These are phyloP conservation scores for Zaprionus ornatus DNA, from an alignment of 1,140 invertebrate species.

Conservation along the genomic window DNA sequence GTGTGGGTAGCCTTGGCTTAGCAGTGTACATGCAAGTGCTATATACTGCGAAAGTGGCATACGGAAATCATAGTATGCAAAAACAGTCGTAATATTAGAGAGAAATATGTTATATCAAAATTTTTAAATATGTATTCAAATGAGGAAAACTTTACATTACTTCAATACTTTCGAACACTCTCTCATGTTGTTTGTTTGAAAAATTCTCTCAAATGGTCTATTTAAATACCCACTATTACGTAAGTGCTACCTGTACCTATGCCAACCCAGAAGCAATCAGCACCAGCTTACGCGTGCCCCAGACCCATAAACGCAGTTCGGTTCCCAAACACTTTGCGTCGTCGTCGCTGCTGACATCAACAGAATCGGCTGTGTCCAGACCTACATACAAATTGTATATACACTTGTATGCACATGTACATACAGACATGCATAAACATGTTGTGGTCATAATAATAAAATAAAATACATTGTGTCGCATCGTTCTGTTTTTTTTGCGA, in stretches of 20 bases:
- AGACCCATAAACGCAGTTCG: constrained; percentile 1
- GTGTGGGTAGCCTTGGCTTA: background rate
- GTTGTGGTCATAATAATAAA: constrained; percentile 19
- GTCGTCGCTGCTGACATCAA: constrained; percentile 34
- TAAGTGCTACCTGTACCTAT: constrained; percentile 12
- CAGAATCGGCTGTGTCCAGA: constrained; percentile 12
- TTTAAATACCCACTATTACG: background rate
- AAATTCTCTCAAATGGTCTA: too few relatives aligned
- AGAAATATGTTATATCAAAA: too few relatives aligned
- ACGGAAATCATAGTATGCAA: background rate
- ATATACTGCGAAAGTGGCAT: background rate
- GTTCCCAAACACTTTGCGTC: constrained; percentile 25
- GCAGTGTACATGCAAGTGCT: background rate
- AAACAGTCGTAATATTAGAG: background rate
- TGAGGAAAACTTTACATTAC: too few relatives aligned
- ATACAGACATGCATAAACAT: constrained; percentile 2
- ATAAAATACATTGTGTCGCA: constrained; percentile 12
- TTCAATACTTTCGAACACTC: too few relatives aligned
- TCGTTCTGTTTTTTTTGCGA: background rate
- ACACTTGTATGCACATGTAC: background rate
- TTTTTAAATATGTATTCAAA: too few relatives aligned
- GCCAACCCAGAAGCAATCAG: constrained; percentile 25
- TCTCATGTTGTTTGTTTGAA: too few relatives aligned
- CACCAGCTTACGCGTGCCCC: constrained; percentile 11
- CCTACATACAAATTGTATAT: background rate